Evolutionary conservation across 1,140 invertebrate species (phyloP).

Genomic region (Drosophila takahashii): DNA sequence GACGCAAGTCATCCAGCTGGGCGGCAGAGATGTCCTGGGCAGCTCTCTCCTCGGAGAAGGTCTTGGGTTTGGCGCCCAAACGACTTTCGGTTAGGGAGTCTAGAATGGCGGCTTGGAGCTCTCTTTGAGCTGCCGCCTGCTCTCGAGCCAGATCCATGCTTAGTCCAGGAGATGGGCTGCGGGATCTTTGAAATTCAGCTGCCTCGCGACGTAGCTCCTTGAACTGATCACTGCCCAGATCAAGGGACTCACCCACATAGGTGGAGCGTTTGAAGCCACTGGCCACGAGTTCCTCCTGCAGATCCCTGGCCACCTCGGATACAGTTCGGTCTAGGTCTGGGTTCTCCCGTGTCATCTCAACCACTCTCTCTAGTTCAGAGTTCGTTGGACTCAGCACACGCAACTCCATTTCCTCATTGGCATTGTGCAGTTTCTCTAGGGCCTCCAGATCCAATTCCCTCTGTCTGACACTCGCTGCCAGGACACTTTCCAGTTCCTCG

Average conservation of each 20-base stretch:
- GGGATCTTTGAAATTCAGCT: conserved; percentile 53
- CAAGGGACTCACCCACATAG: conserved; percentile 76
- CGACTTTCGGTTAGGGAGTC: conserved; percentile 60
- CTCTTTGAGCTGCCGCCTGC: conserved; percentile 48
- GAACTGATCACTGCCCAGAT: conserved; percentile 61
- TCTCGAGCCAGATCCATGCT: conserved; percentile 32
- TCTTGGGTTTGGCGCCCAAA: conserved; percentile 73
- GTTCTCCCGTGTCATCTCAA: conserved; percentile 19
- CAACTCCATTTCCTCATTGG: conserved; percentile 70
- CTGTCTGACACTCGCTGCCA: conserved; percentile 34
- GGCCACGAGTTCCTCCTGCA: conserved; percentile 61
- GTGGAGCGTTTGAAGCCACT: conserved; percentile 78
- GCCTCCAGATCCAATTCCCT: conserved; percentile 59
- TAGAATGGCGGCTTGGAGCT: conserved; percentile 67
- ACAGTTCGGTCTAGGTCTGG: conserved; percentile 65
- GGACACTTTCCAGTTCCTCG: conserved; percentile 57
- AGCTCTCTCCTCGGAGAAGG: conserved; percentile 46
- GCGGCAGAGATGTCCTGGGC: conserved; percentile 33
- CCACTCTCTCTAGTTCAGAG: conserved; percentile 33
- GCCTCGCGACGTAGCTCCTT: conserved; percentile 40
- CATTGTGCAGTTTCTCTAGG: conserved; percentile 51
- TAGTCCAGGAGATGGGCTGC: conserved; percentile 50
- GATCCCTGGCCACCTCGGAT: conserved; percentile 66
- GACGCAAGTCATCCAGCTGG: conserved; percentile 67
- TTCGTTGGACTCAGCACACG: conserved; percentile 51